Evolutionary conservation across 1,140 invertebrate species (phyloP), one percentile per base, ranked within the genome.

Genomic region (Leptinotarsa undecemlineata): DNA sequence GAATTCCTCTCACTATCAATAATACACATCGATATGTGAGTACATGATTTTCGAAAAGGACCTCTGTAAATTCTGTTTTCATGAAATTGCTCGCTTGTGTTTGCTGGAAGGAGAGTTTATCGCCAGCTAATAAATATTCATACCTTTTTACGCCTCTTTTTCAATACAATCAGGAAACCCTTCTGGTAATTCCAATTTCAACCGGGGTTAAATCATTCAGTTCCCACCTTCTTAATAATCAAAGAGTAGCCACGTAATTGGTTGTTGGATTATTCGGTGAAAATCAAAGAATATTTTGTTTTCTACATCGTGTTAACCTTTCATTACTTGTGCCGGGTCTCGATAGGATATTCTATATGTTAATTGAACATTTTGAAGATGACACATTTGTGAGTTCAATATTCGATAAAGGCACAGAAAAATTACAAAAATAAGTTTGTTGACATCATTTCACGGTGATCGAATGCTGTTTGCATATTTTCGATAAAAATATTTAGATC

Each of bases 61-160:
- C 33, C 33, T 42, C 33, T 42, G 4, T 11, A 42, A 42, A 42
- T 42, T 11, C 33, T 42, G 33, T 57, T 57, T 57, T 57, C 51
- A 2, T 17, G n/a, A 57, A 57, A 57, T 57, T 17, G 15, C 51
- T 57, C 51, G 6, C 15, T 6, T n/a, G 15, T 6, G 15, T 57
- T 19, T 57, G 51, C 51, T 57, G 51, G 51, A 57, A n/a, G 14
- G 17, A 57, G 15, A 57, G 51, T 14, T 11, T 57, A 57, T 57
- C 51, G 51, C 51, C 51, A 19, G 15, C 51, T 57, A 57, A 57
- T 57, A 15, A 57, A 57, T 57, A 57, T 57, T 57, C 51, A 57
- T 57, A 57, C 51, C 51, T 57, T 57, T 57, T 57, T 19, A 57
- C 51, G 51, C 51, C 51, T 57, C 51, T 57, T 57, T 57, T 57